A percentile compares a stretch with the other conserved stretches of the same genome.
Conservation (phyloP, 2,888 invertebrate species). For the Mechanitis mazaeus region DNA sequence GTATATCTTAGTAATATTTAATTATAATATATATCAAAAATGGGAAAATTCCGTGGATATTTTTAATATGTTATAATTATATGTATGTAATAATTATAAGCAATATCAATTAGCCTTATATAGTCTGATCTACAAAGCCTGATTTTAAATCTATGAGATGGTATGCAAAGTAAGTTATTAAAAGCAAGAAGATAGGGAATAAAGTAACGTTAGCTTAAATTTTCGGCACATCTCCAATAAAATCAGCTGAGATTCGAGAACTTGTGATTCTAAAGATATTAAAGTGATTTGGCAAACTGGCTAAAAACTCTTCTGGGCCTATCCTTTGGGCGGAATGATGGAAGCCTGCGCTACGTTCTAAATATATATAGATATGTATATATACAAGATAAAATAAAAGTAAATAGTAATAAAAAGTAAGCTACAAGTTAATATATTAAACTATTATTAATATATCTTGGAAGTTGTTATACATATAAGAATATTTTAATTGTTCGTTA, state of each 20-base stretch:
- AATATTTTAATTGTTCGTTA: too few relatives aligned
- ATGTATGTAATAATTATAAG: too few relatives aligned
- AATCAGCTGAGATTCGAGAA: constrained; percentile 57
- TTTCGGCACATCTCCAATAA: constrained; percentile 66
- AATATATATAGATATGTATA: too few relatives aligned
- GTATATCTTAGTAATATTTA: too few relatives aligned
- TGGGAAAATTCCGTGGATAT: too few relatives aligned
- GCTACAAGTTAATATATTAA: too few relatives aligned
- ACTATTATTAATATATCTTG: too few relatives aligned
- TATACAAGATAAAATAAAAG: background rate
- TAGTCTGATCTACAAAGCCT: background rate
- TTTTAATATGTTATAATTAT: too few relatives aligned
- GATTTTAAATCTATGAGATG: constrained; percentile 14
- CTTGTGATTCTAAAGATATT: constrained; percentile 53
- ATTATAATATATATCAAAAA: too few relatives aligned
- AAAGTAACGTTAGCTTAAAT: constrained; percentile 52
- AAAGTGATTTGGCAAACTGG: constrained; percentile 70
- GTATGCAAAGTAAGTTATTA: constrained; percentile 48
- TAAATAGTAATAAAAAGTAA: too few relatives aligned
- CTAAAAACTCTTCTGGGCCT: constrained; percentile 48
- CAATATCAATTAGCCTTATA: background rate
- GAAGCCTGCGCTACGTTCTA: background rate
- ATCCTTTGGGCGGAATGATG: constrained; percentile 34
- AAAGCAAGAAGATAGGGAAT: constrained; percentile 46
- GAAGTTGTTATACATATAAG: too few relatives aligned